Evolutionary conservation across 2,888 invertebrate genomes (phyloP).

Genomic region (Chironomus tentans): DNA sequence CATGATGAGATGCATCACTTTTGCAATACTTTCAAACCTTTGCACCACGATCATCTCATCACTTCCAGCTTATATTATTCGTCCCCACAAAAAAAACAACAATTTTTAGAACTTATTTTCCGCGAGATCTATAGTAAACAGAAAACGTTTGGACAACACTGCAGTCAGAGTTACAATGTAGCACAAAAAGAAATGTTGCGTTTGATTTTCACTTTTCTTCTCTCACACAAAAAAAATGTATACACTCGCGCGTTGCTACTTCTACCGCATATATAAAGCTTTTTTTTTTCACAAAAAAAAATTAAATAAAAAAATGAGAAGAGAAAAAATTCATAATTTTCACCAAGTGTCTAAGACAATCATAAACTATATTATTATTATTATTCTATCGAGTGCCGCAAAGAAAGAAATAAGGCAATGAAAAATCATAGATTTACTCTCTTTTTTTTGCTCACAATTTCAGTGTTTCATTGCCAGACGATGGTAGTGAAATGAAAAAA

Average conservation of each 20-base stretch:
- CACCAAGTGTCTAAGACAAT: constrained; percentile 2
- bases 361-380: neutral
- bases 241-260: neutral
- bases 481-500: neutral
- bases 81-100: too few relatives aligned
- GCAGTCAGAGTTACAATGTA: neutral
- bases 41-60: too few relatives aligned
- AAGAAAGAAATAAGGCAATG: neutral
- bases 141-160: neutral
- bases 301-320: neutral
- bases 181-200: constrained; percentile 6
- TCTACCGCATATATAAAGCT: neutral
- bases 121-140: too few relatives aligned
- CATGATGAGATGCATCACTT: neutral
- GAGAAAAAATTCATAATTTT: neutral
- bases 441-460: neutral
- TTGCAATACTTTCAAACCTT: too few relatives aligned
- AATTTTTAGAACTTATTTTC: too few relatives aligned
- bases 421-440: neutral
- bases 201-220: constrained; percentile 10
- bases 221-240: neutral
- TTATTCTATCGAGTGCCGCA: neutral
- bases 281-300: neutral
- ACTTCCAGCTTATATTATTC: too few relatives aligned
- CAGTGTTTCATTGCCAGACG: constrained; percentile 8